Evolutionary conservation across 2,113 vertebrate species (phyloP), one percentile per base, ranked within the genome.

Genomic region (Laticauda colubrina): DNA sequence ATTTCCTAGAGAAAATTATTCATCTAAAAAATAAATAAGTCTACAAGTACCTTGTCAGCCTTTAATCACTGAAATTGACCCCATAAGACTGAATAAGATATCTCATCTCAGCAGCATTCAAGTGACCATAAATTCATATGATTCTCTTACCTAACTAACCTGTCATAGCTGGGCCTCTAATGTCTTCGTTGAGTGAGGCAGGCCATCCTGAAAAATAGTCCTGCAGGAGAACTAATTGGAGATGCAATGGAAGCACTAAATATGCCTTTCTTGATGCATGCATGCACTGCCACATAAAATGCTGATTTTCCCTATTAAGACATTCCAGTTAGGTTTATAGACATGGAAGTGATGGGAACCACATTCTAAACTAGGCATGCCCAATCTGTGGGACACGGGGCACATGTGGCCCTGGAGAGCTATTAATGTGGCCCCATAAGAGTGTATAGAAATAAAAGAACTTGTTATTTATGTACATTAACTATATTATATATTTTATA

Each of bases 271-370:
- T 29, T 7, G 94, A 93, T 0, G 7, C 43, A 81, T 0, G 7
- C 43, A 81, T 90, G 90, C 21, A 92, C 21, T 89, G 75, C 89
- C 90, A 90, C 39, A 81, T 85, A 94, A 92, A 95, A 95, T 85
- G 3, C 26, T 88, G 1, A 56, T 21, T 88, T 91, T 45, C 91
- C 43, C 59, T 92, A 87, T 59, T 91, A 93, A 95, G 61, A 53
- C 93, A 61, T 86, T 91, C 57, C 56, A 94, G 45, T 94, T 92
- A 91, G 24, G 11, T 85, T 90, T 90, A 48, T 64, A 51, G 89
- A 64, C 7, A 64, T n/a, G 3, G 48, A 48, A 64, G 1, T 64
- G 51, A 90, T 90, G 43, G 45, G 57, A 48, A 64, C 7, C n/a
- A 23, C 34, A 20, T 54, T 88, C 55, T 75, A 75, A 61, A 61